Evolutionary conservation across 2,113 vertebrate genomes (phyloP), one percentile per base, ranked within the genome.

Genomic region (Pseudopipra pipra): DNA sequence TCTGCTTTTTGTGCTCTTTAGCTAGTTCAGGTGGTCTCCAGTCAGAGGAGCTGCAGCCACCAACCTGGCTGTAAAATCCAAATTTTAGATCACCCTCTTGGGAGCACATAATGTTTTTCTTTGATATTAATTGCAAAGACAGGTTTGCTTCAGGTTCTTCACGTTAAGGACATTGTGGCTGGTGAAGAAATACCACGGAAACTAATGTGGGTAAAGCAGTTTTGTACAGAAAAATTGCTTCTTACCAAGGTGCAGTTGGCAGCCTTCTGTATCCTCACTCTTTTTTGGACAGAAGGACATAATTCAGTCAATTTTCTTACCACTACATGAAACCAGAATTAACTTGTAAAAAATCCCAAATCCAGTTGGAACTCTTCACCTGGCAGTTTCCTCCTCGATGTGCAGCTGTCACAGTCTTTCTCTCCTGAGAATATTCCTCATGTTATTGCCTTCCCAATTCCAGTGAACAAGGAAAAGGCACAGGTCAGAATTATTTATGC

Each of bases 151-250:
- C 18, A 15, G 31, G 33, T 47, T 71, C 18, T 25, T 55, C 22
- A 25, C 4, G 0, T 35, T 8, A 19, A 74, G 15, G 28, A 49
- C 6, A 0, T 54, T 6, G 5, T 35, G 27, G 10, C 63, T 72
- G 54, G 6, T 58, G n/a, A 52, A 41, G 35, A 66, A 75, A 66
- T 8, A 30, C 19, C 27, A 62, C 63, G 24, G n/a, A 47, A 44
- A 52, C 17, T 14, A 16, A 25, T 3, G 11, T 31, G 33, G 28
- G 9, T 65, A 24, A 68, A 37, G 39, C 27, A 59, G 12, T 37
- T 85, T 37, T 25, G 43, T 21, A 13, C 27, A 67, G 1, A 8
- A 79, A 8, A 9, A 9, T 52, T 22, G 17, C 27, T 87, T 28
- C 25, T 72, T 44, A 13, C 6, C 31, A 23, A 81, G 44, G 28